Evolutionary conservation across 2,113 vertebrate species (phyloP).

Genomic region (Entelurus aequoreus): DNA sequence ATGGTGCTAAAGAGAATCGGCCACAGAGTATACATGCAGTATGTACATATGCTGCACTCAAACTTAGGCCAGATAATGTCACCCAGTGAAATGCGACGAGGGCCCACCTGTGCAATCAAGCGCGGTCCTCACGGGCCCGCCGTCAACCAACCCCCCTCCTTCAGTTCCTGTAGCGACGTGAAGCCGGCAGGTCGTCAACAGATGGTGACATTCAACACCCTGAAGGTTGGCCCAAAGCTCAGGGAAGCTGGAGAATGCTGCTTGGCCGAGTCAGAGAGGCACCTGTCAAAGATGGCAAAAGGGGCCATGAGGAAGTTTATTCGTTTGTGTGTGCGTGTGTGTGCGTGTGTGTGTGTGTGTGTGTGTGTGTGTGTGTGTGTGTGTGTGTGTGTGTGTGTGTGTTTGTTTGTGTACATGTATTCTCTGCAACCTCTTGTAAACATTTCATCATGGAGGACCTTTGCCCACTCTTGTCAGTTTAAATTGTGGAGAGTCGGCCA

Average conservation of each 20-base stretch:
- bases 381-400: not conserved
- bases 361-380: slow-evolving; percentile 5
- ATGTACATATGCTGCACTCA: not conserved
- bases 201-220: slow-evolving; percentile 69
- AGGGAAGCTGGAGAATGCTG: slow-evolving; percentile 1
- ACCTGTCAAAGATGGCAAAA: slow-evolving; percentile 44
- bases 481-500: slow-evolving; percentile 33
- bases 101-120: slow-evolving; percentile 55
- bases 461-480: slow-evolving; percentile 30
- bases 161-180: slow-evolving; percentile 42
- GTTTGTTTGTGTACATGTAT: not conserved
- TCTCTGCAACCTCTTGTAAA: slow-evolving; percentile 1
- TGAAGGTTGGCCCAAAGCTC: slow-evolving; percentile 46
- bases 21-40: not conserved
- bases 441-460: slow-evolving; percentile 25
- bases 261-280: slow-evolving; percentile 22
- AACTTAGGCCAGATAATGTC: not conserved
- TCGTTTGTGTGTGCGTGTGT: not conserved
- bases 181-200: slow-evolving; percentile 52
- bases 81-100: slow-evolving; percentile 51
- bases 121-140: slow-evolving; percentile 24
- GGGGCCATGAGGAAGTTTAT: slow-evolving; percentile 15
- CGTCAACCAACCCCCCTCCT: slow-evolving; percentile 6
- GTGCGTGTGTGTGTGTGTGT: slow-evolving; percentile 12
- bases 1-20: too few species aligned